Conservation (phyloP, 2,113 vertebrate species). For the Chiloscyllium plagiosum region DNA sequence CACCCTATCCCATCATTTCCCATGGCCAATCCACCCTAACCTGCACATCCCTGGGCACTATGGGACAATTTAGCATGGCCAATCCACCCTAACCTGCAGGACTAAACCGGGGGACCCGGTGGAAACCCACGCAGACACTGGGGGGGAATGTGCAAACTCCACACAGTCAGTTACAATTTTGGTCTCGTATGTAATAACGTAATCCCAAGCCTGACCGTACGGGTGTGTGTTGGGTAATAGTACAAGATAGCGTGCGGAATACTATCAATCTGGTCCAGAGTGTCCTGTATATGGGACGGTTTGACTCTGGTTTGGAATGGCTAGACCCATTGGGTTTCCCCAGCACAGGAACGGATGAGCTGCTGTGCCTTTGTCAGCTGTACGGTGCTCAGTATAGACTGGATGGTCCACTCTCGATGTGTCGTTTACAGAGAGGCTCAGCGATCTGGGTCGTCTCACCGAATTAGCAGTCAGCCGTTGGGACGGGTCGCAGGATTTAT, state of each 20-base stretch:
- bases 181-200: too few species aligned
- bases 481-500: not conserved
- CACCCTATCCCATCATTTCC: too few species aligned
- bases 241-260: not conserved
- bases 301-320: too few species aligned
- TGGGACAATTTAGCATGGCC: too few species aligned
- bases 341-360: not conserved
- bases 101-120: too few species aligned
- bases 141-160: too few species aligned
- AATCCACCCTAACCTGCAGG: too few species aligned
- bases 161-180: too few species aligned
- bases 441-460: not conserved
- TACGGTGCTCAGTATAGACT: not conserved
- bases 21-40: too few species aligned
- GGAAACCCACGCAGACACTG: too few species aligned
- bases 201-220: not conserved
- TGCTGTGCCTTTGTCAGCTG: not conserved
- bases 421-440: not conserved
- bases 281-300: not conserved
- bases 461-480: not conserved
- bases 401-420: not conserved
- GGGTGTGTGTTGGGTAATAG: not conserved
- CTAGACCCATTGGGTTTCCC: too few species aligned
- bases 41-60: too few species aligned
- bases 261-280: not conserved